These are phyloP conservation scores for Minunthozetes semirufus DNA, from an alignment of 2,888 invertebrate species.

Conservation along the genomic window DNA sequence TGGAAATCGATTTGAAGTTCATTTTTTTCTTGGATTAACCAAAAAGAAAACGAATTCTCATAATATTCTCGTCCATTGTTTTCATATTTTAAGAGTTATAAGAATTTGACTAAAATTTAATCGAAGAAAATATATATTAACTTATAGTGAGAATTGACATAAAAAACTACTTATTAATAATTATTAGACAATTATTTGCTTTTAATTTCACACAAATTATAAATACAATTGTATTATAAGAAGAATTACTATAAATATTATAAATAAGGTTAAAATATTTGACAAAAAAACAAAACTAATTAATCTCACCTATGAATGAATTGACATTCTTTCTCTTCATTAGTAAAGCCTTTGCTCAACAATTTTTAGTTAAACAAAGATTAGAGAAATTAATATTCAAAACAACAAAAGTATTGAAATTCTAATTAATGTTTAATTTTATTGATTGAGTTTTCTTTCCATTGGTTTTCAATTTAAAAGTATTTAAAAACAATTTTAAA, in stretches of 20 bases:
- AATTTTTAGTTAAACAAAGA: neutral
- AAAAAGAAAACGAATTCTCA: neutral
- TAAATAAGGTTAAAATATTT: neutral
- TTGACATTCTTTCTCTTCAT: neutral
- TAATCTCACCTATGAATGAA: conserved; percentile 2
- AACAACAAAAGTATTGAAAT: neutral
- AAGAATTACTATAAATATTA: neutral
- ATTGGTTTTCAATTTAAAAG: no score
- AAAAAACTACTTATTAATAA: neutral
- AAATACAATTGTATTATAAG: neutral
- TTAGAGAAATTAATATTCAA: neutral
- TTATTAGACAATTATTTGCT: neutral
- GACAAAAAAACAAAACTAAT: neutral
- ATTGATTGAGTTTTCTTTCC: neutral
- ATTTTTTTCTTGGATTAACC: neutral
- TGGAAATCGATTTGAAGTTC: neutral
- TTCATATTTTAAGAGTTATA: neutral
- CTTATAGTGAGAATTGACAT: conserved; percentile 14
- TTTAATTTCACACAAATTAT: neutral
- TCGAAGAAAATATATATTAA: conserved; percentile 1
- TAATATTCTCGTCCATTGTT: conserved; percentile 18
- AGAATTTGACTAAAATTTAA: neutral
- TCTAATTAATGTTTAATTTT: neutral
- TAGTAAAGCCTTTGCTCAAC: conserved; percentile 26
- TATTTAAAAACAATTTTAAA: no score